A percentile compares a stretch with the other conserved stretches of the same genome.
phyloP scores from a whole-genome alignment of 2,888 invertebrate species.

The Urechis unicinctus region DNA sequence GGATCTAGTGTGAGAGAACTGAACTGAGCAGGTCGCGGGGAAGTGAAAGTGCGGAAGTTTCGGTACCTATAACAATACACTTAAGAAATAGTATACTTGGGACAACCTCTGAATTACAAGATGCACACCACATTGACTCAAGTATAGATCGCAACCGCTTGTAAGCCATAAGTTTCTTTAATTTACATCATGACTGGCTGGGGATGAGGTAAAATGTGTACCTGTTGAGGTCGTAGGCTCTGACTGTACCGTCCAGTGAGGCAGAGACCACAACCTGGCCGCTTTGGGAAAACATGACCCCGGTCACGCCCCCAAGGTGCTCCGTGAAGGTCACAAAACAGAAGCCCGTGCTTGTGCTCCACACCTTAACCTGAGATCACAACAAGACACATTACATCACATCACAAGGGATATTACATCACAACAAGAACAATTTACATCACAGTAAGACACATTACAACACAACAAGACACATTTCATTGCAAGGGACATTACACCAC shows the following conservation, averaged over 20 bases:
- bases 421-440: no score
- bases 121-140: background rate
- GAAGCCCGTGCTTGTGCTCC: constrained; percentile 85
- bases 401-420: no score
- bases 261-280: constrained; percentile 82
- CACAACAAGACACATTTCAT: no score
- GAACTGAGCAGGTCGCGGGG: constrained; percentile 87
- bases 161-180: no score
- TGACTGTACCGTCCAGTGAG: constrained; percentile 93
- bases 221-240: constrained; percentile 89
- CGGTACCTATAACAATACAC: constrained; percentile 67
- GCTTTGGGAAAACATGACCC: constrained; percentile 78
- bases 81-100: background rate
- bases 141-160: no score
- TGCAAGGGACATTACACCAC: no score
- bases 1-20: constrained; percentile 80
- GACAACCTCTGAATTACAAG: background rate
- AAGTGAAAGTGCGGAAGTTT: constrained; percentile 93
- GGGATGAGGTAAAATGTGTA: constrained; percentile 37
- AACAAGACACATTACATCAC: no score
- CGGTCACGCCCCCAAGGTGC: constrained; percentile 75
- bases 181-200: background rate
- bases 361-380: constrained; percentile 72
- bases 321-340: constrained; percentile 94
- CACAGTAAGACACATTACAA: no score